Base-by-base conservation (phyloP, 2,888 invertebrate species). In the Eristalis pertinax region DNA sequence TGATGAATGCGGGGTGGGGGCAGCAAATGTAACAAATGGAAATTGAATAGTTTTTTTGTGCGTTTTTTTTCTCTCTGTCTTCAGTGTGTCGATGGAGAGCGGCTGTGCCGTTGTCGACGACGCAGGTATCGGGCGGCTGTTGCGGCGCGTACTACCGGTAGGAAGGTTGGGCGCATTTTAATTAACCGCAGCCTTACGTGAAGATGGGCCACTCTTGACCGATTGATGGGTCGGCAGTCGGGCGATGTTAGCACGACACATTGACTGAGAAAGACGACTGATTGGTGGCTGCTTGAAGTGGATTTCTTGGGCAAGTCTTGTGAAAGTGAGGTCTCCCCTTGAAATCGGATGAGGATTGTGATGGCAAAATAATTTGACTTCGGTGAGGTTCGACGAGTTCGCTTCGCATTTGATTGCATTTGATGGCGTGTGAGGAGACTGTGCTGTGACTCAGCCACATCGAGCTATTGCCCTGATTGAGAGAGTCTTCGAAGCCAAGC, bases 1-100 rank as follows among this genome's bases (percentile, higher is more conserved):
- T 38, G 80, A 62, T 80, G 73, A 80, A 73, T 68, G 41, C 1
- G 32, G 8, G 32, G 29, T 26, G n/a, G 22, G 41, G 62, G 50
- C 7, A 35, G 63, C 26, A 15, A 56, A 70, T 22, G 64, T 72
- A 38, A 65, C 64, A 70, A 78, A 78, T 78, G 63, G 72, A 22
- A 67, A 22, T 73, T 29, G 29, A 29, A 29, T 5, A 4, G 26
- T 26, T 26, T 26, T 26, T 26, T 29, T 79, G 26, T 19, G 43
- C 62, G 43, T 32, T n/a, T 65, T 64, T 78, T 56, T 13, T 32
- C 13, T 58, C 64, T 78, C 56, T 11, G 72, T 56, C 58, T 58
- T 65, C 74, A 41, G 69, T 63, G 50, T 56, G 69, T 43, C 50
- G 50, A 50, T 50, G 32, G 32, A 50, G 50, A 19, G 19, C 50